Evolutionary conservation across 2,888 invertebrate species (phyloP), one percentile per base, ranked within the genome.

Genomic region (Ischnus inquisitorius): DNA sequence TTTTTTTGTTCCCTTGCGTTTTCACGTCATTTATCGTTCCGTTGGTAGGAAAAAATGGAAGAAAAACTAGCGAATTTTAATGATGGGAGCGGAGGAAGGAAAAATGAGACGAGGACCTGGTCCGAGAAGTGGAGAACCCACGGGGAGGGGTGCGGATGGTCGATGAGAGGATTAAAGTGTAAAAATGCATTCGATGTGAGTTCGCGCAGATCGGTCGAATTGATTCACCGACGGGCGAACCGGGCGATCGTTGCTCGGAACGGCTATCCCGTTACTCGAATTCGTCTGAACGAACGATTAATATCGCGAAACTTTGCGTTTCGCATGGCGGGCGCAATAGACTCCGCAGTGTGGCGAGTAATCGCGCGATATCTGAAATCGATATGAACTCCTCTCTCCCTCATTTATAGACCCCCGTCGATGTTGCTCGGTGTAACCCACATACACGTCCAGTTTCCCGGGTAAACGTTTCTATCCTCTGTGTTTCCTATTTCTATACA

Each of bases 231-330:
- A 68, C 76, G 71, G 51, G 51, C 78, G 65, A 78, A 68, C 67
- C 64, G 28, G 54, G 41, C 64, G 82, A 81, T 65, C 51, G 28
- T 71, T 34, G 51, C 46, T 68, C 34, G 71, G 54, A 28, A 74
- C 69, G 3, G 69, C 62, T 86, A 89, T 89, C 85, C 87, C 79
- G 87, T 88, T 88, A 87, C 84, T 78, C 85, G 80, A 85, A 76
- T 84, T 85, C 82, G 82, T 85, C 84, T 85, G 84, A 77, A 83
- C 83, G 81, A 76, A 80, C 87, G 87, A 88, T 90, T 90, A 89
- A 90, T 89, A 89, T 88, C 79, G 87, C 83, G 82, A 86, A 88
- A 88, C 86, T 89, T 88, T 83, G 88, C 84, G 80, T 88, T 88
- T 89, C 88, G 79, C 77, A 67, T 84, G 79, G 74, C 48, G 64